A percentile compares a stretch with the other conserved stretches of the same genome.
Evolutionary conservation across 1,140 invertebrate species (phyloP).

Genomic region (Lerema accius): DNA sequence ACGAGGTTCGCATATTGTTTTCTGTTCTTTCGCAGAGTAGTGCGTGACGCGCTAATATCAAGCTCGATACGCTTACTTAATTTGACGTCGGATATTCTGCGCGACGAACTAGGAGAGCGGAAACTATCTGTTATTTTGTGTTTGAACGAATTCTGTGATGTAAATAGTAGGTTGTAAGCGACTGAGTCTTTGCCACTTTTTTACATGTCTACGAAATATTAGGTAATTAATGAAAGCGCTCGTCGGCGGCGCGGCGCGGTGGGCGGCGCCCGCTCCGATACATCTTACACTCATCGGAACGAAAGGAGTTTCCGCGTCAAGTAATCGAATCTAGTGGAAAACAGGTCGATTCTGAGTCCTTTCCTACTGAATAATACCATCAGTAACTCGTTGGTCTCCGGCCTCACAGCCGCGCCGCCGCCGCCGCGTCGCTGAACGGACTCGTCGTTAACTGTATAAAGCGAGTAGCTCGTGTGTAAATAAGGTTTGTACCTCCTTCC

Average conservation of each 20-base stretch:
- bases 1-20: no score
- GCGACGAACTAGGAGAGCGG: slow-evolving; percentile 46
- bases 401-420: no score
- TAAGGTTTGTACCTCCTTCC: slow-evolving; percentile 64
- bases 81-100: slow-evolving; percentile 40
- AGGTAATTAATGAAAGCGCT: slow-evolving; percentile 37
- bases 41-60: no score
- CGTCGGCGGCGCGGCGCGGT: neutral
- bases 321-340: neutral
- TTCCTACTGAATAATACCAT: neutral
- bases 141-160: slow-evolving; percentile 57
- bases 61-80: no score
- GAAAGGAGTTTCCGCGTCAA: slow-evolving; percentile 6
- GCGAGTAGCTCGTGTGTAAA: slow-evolving; percentile 58
- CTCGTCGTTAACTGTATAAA: slow-evolving; percentile 61
- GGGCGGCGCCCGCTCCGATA: neutral
- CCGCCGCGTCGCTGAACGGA: slow-evolving; percentile 48
- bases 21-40: no score
- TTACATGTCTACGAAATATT: slow-evolving; percentile 71
- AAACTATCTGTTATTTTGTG: slow-evolving; percentile 47
- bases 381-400: no score
- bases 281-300: no score
- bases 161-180: slow-evolving; percentile 76
- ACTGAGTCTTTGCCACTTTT: slow-evolving; percentile 80
- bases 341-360: neutral